Conservation (phyloP, 2,888 invertebrate genomes). For the Scrobipalpa costella region DNA sequence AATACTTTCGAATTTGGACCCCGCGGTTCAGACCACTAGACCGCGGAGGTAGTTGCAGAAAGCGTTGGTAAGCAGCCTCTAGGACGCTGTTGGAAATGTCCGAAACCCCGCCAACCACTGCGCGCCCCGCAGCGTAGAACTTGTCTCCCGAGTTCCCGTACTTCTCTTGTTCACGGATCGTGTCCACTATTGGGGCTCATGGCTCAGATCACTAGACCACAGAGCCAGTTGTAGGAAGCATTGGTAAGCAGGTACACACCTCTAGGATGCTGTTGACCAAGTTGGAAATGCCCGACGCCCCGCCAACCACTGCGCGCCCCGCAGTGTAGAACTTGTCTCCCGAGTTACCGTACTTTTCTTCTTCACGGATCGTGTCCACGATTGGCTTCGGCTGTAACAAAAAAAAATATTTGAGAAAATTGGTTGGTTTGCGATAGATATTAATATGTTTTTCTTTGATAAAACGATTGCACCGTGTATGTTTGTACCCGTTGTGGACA, state of each 20-base stretch:
- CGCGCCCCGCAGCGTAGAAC: constrained; percentile 82
- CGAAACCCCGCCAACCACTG: constrained; percentile 85
- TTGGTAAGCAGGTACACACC: constrained; percentile 55
- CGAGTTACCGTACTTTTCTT: constrained; percentile 90
- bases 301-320: constrained; percentile 84
- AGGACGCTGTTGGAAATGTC: constrained; percentile 84
- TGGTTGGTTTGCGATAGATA: too few relatives aligned
- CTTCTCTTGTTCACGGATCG: constrained; percentile 87
- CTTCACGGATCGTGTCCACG: constrained; percentile 86
- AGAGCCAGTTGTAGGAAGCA: not conserved
- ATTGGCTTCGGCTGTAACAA: constrained; percentile 83
- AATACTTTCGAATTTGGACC: too few relatives aligned
- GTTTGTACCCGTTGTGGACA: too few relatives aligned
- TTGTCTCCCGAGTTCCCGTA: constrained; percentile 89
- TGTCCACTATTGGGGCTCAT: constrained; percentile 75
- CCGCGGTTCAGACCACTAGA: too few relatives aligned
- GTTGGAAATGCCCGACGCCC: constrained; percentile 85
- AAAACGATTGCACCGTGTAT: too few relatives aligned
- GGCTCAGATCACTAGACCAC: too few relatives aligned
- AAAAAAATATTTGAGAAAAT: not conserved
- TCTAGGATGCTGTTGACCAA: constrained; percentile 83
- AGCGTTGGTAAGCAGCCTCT: constrained; percentile 57
- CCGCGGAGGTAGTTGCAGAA: not conserved
- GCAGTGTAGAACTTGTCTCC: constrained; percentile 85
- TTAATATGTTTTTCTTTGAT: too few relatives aligned